Evolutionary conservation across 2,888 invertebrate species (phyloP), one percentile per base, ranked within the genome.

Genomic region (Luffia ferchaultella): DNA sequence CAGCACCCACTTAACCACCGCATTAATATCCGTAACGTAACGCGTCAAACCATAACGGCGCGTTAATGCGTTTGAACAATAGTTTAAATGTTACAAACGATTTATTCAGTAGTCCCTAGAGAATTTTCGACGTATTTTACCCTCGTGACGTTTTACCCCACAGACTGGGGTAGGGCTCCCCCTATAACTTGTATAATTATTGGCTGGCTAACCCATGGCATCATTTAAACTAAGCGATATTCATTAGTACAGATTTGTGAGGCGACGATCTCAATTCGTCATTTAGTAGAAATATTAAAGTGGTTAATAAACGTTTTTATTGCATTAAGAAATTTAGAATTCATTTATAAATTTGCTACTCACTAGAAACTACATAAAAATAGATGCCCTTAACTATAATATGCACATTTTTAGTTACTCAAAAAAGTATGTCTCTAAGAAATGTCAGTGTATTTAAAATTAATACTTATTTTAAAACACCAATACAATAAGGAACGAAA

Each of bases 241-340:
- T 70, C 66, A 70, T 71, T 72, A 68, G 63, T 63, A 57, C 57
- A 60, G 66, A 68, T 70, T 70, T 68, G 63, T 64, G 60, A 67
- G 65, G 62, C 61, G 16, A 48, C 19, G 7, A 42, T 42, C 42
- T 48, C 3, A n/a, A 48, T 48, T 48, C 15, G 42, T 48, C 19
- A 48, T 48, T 48, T 19, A 9, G 9, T 7, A 40, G 15, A 7
- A 9, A 12, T 7, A 40, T 12, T 40, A 40, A 40, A 7, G 15
- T n/a, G n/a, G n/a, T n/a, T n/a, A n/a, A n/a, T n/a, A n/a, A n/a
- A n/a, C n/a, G n/a, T n/a, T n/a, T n/a, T n/a, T n/a, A n/a, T n/a
- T n/a, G n/a, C n/a, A n/a, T n/a, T n/a, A n/a, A n/a, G n/a, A n/a
- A n/a, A n/a, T n/a, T n/a, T n/a, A n/a, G n/a, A n/a, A n/a, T n/a